A percentile compares a stretch with the other conserved stretches of the same genome.
Evolutionary conservation across 2,113 vertebrate species (phyloP).

Genomic region (Urocolius indicus): DNA sequence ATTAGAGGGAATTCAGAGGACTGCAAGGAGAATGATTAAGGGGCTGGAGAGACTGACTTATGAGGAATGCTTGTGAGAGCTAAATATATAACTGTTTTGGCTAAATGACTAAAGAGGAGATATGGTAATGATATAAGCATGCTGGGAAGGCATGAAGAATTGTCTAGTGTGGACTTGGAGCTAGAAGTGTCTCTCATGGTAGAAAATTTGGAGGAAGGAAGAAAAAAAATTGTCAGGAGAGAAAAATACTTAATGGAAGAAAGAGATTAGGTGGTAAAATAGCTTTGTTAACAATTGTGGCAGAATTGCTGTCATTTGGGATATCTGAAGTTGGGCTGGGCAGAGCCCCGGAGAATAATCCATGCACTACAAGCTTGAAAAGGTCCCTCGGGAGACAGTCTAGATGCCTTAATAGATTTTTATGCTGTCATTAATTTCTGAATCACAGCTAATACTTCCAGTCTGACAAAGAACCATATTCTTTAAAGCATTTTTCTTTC

Average conservation of each 20-base stretch:
- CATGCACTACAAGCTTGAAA: conserved; percentile 30
- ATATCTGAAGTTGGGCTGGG: conserved; percentile 55
- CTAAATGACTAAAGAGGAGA: conserved; percentile 60
- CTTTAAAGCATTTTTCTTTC: conserved; percentile 25
- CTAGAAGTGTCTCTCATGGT: not conserved
- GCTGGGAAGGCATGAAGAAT: conserved; percentile 36
- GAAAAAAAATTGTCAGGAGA: not conserved
- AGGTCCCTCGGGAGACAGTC: conserved; percentile 42
- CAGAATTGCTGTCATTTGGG: conserved; percentile 43
- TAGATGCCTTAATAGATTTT: conserved; percentile 70
- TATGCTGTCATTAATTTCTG: conserved; percentile 65
- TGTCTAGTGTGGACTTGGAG: conserved; percentile 10
- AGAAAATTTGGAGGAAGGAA: not conserved
- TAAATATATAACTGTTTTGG: conserved; percentile 65
- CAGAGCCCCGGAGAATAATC: conserved; percentile 47
- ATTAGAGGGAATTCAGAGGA: conserved; percentile 76
- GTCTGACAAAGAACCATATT: conserved; percentile 53
- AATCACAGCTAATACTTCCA: conserved; percentile 52
- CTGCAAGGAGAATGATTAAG: conserved; percentile 72
- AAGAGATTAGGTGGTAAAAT: not conserved
- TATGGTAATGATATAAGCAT: conserved; percentile 55
- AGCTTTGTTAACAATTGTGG: conserved; percentile 36
- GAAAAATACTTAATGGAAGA: not conserved
- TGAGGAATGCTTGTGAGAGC: conserved; percentile 60
- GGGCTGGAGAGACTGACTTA: conserved; percentile 71